Base-by-base conservation (phyloP, 2,797 vertebrate genomes). In the Labroides dimidiatus region DNA sequence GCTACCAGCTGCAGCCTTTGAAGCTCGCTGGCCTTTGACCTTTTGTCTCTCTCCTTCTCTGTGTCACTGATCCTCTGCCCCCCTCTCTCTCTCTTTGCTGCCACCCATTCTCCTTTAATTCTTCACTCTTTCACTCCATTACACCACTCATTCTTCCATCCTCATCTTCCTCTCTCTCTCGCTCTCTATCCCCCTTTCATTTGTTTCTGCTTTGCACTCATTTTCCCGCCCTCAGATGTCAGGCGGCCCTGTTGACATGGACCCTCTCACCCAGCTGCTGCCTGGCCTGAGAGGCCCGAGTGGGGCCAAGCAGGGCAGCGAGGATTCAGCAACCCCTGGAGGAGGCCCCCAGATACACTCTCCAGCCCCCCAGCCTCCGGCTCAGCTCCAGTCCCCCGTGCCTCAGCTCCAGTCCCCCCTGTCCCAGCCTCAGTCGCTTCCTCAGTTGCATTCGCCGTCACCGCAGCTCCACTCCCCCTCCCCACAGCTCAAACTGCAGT, bases 191-290 rank as follows among this genome's bases (percentile, higher is more conserved):
- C 19, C 10, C 16, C 24, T 24, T 52, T 63, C 9, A 45, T 58
- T 53, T 65, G 15, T 76, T 51, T 78, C 23, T 73, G 37, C 36
- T 62, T 24, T 43, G 0, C 63, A 72, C 64, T 67, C 51, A 20
- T 4, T 57, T 20, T 69, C 66, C 63, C 21, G 2, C 42, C 47
- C 63, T 63, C 80, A 98, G 96, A 95, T 96, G 77, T 89, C 94
- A 24, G 58, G 78, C 73, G 83, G 85, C 52, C 64, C 85, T 68
- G 93, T 93, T 6, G 96, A 97, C 80, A 84, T 94, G 81, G 96
- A 97, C 75, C 92, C 96, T 79, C 91, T 96, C 73, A 93, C 91
- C 85, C 96, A 97, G 90, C 91, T 96, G 77, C 87, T 96, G 68
- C 96, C 96, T 14, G 90, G 94, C 1, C 87, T 94, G 81, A 95